Conservation (phyloP, 1,140 invertebrate genomes). For the Melipona quadrifasciata region DNA sequence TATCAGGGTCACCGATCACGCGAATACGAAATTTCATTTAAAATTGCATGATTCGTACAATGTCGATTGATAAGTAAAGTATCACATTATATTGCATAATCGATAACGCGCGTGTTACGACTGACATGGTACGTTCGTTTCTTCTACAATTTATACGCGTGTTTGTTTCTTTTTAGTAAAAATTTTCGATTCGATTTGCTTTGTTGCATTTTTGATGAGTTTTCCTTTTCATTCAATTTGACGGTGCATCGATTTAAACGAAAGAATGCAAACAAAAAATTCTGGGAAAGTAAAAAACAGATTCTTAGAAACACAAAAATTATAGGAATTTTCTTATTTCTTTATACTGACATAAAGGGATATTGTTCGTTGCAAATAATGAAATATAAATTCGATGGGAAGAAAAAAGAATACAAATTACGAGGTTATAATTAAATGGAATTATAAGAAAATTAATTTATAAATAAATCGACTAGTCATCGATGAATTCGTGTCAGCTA, state of each 20-base stretch:
- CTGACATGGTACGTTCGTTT: not conserved
- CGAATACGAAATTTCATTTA: not conserved
- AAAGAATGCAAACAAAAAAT: not conserved
- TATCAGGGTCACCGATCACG: not conserved
- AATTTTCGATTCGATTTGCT: not conserved
- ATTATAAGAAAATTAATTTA: not conserved
- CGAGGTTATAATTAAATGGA: not conserved
- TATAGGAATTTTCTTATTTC: too few species aligned
- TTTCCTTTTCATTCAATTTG: not conserved
- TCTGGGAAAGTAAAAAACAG: not conserved
- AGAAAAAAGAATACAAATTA: not conserved
- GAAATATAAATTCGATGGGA: not conserved
- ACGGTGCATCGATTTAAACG: too few species aligned
- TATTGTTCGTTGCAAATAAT: not conserved
- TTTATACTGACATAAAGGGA: not conserved
- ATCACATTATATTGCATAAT: conserved; percentile 27
- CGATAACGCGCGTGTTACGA: not conserved
- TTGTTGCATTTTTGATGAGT: not conserved
- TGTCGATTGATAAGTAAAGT: conserved; percentile 17
- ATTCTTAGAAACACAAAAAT: not conserved
- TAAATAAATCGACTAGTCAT: conserved; percentile 2
- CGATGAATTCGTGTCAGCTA: not conserved
- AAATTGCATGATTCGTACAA: not conserved
- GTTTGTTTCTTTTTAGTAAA: too few species aligned
- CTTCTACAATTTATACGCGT: not conserved